These are phyloP conservation scores for Euplexia lucipara DNA, from an alignment of 2,888 invertebrate genomes.

Conservation along the genomic window DNA sequence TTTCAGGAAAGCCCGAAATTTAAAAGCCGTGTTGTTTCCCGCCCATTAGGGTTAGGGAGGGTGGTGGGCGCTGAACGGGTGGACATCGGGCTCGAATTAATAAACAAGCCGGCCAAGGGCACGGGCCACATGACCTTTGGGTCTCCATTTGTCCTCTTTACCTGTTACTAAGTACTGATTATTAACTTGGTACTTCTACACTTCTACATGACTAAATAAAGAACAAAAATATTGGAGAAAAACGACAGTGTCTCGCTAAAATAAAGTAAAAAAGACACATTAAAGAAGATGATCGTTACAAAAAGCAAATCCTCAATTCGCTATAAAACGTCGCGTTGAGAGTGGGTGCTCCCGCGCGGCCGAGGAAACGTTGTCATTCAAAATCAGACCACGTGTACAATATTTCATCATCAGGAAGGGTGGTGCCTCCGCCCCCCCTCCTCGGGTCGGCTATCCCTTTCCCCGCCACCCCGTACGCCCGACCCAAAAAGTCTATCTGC, in stretches of 20 bases:
- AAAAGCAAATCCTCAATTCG: conserved; percentile 83
- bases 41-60: conserved; percentile 85
- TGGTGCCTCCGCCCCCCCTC: conserved; percentile 64
- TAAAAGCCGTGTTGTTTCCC: conserved; percentile 86
- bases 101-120: conserved; percentile 89
- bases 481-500: conserved; percentile 91
- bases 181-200: no score
- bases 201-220: no score
- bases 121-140: conserved; percentile 80
- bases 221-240: conserved; percentile 9
- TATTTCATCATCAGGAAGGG: conserved; percentile 93
- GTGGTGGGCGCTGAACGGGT: conserved; percentile 77
- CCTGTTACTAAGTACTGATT: conserved; percentile 64
- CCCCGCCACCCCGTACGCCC: conserved; percentile 72
- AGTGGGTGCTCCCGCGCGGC: conserved; percentile 82
- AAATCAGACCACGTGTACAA: conserved; percentile 94
- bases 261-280: conserved; percentile 68
- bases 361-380: conserved; percentile 93
- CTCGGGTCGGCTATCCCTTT: conserved; percentile 72
- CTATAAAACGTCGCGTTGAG: conserved; percentile 86
- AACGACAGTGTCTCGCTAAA: conserved; percentile 1
- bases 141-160: conserved; percentile 79
- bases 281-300: conserved; percentile 79
- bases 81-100: conserved; percentile 86
- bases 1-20: conserved; percentile 82